Percentiles rank a stretch among this genome's conserved stretches.
phyloP scores from a whole-genome alignment of 2,888 invertebrate genomes.

The Melieria crassipennis region DNA sequence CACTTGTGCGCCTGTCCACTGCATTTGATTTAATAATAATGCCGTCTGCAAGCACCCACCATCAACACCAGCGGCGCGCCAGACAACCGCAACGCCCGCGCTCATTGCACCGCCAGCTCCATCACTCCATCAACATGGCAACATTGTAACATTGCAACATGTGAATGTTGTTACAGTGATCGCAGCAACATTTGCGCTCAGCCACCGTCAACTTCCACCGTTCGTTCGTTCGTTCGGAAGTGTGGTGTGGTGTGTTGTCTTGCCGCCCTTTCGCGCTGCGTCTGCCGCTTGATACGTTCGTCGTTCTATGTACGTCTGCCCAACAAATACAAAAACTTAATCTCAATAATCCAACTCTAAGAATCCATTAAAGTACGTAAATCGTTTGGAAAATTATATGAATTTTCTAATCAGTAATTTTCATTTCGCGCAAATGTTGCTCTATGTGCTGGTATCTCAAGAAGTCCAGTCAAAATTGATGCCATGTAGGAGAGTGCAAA shows the following conservation, averaged over 20 bases:
- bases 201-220: too few relatives aligned
- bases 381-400: constrained; percentile 48
- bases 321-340: constrained; percentile 13
- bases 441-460: constrained; percentile 4
- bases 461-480: not conserved
- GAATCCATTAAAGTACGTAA: constrained; percentile 43
- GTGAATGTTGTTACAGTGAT: too few relatives aligned
- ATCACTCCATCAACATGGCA: not conserved
- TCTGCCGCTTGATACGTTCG: too few relatives aligned
- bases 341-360: constrained; percentile 40
- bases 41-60: constrained; percentile 24
- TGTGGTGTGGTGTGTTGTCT: too few relatives aligned
- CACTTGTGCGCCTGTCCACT: not conserved
- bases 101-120: not conserved
- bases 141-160: too few relatives aligned
- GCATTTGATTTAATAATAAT: constrained; percentile 32
- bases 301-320: too few relatives aligned
- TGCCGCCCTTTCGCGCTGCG: too few relatives aligned
- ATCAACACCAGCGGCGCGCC: constrained; percentile 5
- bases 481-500: too few relatives aligned
- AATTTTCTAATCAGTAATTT: constrained; percentile 53
- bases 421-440: constrained; percentile 44
- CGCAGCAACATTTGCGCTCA: too few relatives aligned
- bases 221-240: too few relatives aligned
- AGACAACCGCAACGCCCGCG: not conserved